Evolutionary conservation across 2,888 invertebrate species (phyloP), one percentile per base, ranked within the genome.

Genomic region (Cantharis rustica): DNA sequence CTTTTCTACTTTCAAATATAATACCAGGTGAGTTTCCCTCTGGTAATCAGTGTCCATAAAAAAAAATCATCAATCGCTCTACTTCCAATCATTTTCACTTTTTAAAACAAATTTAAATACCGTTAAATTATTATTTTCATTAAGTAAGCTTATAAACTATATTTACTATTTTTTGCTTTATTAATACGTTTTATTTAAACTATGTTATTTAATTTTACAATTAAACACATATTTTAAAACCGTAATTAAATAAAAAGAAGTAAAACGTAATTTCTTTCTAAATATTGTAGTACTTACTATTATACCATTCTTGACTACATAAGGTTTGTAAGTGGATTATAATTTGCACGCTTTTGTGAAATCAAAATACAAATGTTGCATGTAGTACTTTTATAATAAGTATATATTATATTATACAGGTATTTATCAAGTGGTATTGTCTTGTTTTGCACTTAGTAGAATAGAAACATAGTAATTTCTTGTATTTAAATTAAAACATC

Each of bases 11-110:
- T 80, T 77, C 80, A 79, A 80, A 74, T 68, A 77, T 75, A 77
- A 75, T 72, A 75, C 75, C 82, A 83, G 83, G 83, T 83, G 82
- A 83, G 83, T 83, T 80, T 71, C 72, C 72, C 72, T 72, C 77
- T 73, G 77, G 69, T 69, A 69, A 66, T 72, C 64, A 69, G 26
- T 77, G 70, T 75, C 74, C 69, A 75, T 69, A 71, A 72, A 63
- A 71, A 72, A 63, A 75, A 75, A 77, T 69, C 73, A 63, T 69
- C 69, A 66, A 61, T 47, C 71, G 75, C 16, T 64, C 74, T 23
- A 66, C 61, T 75, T 62, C 16, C 17, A 20, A 61, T 70, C 69
- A 74, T 62, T 72, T 27, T 72, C 31, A 72, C 20, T 23, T 72
- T 68, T 68, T 10, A 68, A 26, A 31, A 66, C 64, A 66, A 66